Base-by-base conservation (phyloP, 2,113 vertebrate genomes). In the Catharus minimus region DNA sequence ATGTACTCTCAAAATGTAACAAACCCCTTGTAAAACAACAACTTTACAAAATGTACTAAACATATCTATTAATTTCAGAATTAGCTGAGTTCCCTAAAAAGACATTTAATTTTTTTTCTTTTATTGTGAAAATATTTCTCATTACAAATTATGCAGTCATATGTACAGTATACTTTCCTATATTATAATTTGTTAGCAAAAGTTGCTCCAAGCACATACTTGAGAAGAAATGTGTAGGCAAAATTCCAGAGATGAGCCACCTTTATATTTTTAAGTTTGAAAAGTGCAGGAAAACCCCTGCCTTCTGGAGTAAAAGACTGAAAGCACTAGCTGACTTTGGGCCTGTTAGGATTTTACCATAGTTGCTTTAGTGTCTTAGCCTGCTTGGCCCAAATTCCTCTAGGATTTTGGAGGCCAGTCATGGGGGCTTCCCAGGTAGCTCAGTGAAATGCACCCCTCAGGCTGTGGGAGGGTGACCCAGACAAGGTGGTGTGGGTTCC, bases 401-500 rank as follows among this genome's bases (percentile, higher is more conserved):
- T 5, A 13, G 24, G 28, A 36, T 50, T 89, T 84, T 4, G 1
- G 30, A 67, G 9, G 9, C 21, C 15, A 33, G 10, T 22, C 39
- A 20, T 49, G 11, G 23, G 23, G 75, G 0, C 15, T 49, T 38
- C n/a, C 32, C 1, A 19, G 10, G 27, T 7, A 55, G 52, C 11
- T 21, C 7, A 32, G 24, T 26, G 14, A 53, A 49, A 24, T 0
- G 1, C 5, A n/a, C 0, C 23, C 17, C 18, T 44, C 3, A 4
- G 19, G 11, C 15, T 3, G 1, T 30, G 28, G 30, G 7, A 62
- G 4, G 9, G 13, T 24, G 13, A 14, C 18, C 13, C 17, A 71
- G 43, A 27, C 10, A n/a, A 49, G 11, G 21, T 39, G 18, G 13
- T 24, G 20, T 3, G 19, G 4, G 6, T 15, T 46, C 8, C 28